Base-by-base conservation (phyloP, 2,113 vertebrate species). In the Falco punctatus region DNA sequence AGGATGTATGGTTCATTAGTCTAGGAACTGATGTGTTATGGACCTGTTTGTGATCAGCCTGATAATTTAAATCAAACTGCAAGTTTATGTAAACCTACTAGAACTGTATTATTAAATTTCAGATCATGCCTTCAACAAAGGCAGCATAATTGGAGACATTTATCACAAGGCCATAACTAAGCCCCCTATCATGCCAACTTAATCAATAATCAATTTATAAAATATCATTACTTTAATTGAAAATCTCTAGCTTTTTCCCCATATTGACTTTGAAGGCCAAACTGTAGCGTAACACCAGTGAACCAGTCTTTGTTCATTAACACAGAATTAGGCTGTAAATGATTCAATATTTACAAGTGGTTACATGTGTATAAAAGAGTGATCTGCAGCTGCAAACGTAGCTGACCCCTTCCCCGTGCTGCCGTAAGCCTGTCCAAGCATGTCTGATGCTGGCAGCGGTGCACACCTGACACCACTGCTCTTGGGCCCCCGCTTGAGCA, bases 1-100 rank as follows among this genome's bases (percentile, higher is more conserved):
- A 96, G 84, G 85, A 97, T 94, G 64, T 84, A 96, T 96, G 94
- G 91, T 97, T 98, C 97, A 98, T 98, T 98, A 98, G 94, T 91
- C 94, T 94, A 90, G 79, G 93, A 98, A 97, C 69, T 83, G 97
- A 97, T 97, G 96, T 87, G n/a, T 91, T 97, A 93, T 96, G 92
- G 96, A 95, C 91, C 82, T 95, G 84, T 94, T 86, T 96, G 95
- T 94, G 95, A 98, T 97, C 97, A 97, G 96, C 92, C 96, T 97
- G 92, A 94, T 97, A 97, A 97, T 97, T 97, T 97, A 96, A 98
- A 97, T 96, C 91, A 95, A 97, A 92, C 92, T 96, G 44, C 40
- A 94, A 46, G 57, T 96, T 97, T 93, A 92, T 84, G 35, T 94
- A 97, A 96, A 97, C 90, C 65, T 75, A 26, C 64, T 48, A 70